Percentiles rank a stretch among this genome's conserved stretches.
Evolutionary conservation across 2,888 invertebrate species (phyloP).

Genomic region (Phaonia tiefii): DNA sequence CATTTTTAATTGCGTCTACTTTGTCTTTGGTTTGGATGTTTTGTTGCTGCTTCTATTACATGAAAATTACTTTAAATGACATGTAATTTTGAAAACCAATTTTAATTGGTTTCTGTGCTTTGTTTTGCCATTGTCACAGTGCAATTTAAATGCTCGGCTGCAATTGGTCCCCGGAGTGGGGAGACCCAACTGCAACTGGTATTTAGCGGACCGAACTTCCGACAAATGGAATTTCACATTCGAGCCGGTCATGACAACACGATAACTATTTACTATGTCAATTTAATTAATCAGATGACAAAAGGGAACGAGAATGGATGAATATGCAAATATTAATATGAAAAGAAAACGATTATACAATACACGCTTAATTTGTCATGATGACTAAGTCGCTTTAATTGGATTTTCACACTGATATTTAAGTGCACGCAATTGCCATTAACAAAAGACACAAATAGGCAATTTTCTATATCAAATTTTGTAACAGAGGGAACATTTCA

Average conservation of each 20-base stretch:
- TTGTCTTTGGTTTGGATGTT: not conserved
- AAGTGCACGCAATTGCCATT: conserved; percentile 25
- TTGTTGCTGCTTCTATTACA: not conserved
- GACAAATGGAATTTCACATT: conserved; percentile 5
- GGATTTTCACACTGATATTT: conserved; percentile 37
- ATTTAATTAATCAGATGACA: conserved; percentile 30
- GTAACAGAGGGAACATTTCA: too few species aligned
- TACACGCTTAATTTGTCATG: conserved; percentile 4
- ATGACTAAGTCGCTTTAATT: conserved; percentile 29
- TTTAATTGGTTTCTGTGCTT: conserved; percentile 41
- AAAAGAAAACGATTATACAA: not conserved
- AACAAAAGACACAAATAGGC: not conserved
- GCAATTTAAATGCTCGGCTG: not conserved
- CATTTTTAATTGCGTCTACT: not conserved
- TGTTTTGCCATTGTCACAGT: conserved; percentile 10
- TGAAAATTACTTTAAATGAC: conserved; percentile 15
- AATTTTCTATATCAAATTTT: not conserved
- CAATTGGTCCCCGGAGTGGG: conserved; percentile 9
- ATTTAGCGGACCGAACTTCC: conserved; percentile 27
- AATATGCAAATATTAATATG: conserved; percentile 34
- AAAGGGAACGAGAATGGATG: conserved; percentile 2
- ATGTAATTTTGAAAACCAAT: conserved; percentile 27
- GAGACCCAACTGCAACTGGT: not conserved
- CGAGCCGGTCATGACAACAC: not conserved
- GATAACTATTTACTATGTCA: conserved; percentile 25